These are phyloP conservation scores for Acropternis orthonyx DNA, from an alignment of 2,797 vertebrate species.

Conservation along the genomic window DNA sequence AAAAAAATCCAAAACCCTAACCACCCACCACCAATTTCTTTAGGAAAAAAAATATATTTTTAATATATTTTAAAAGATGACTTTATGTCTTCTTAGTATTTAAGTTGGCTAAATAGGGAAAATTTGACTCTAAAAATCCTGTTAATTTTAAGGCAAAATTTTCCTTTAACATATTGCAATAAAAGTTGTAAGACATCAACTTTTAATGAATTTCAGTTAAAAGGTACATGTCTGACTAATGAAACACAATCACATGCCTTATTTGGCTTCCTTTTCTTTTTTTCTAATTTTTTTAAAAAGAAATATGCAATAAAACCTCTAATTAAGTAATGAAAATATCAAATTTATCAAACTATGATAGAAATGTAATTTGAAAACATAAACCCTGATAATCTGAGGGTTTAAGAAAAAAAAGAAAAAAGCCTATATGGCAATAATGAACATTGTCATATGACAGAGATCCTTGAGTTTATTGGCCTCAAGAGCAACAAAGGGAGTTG, in stretches of 20 bases:
- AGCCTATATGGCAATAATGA: neutral
- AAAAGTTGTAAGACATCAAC: rapidly evolving
- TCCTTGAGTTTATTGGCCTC: neutral
- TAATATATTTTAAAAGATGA: neutral
- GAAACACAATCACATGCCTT: neutral
- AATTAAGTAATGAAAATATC: neutral
- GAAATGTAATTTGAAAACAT: neutral
- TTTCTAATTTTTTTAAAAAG: neutral
- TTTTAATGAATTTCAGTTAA: neutral
- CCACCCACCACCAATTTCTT: rapidly evolving
- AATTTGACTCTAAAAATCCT: neutral
- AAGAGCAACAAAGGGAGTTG: neutral
- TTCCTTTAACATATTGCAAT: neutral
- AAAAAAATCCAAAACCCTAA: neutral
- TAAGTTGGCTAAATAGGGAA: neutral
- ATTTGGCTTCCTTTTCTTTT: neutral
- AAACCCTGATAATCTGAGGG: neutral
- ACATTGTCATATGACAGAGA: neutral
- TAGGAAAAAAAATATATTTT: no score
- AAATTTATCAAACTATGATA: neutral
- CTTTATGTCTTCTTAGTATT: neutral
- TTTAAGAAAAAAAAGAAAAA: neutral
- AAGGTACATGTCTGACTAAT: neutral
- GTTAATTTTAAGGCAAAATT: neutral
- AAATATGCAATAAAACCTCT: neutral